A percentile compares a stretch with the other conserved stretches of the same genome.
Conservation (phyloP, 2,888 invertebrate species). For the Andrena marginata region DNA sequence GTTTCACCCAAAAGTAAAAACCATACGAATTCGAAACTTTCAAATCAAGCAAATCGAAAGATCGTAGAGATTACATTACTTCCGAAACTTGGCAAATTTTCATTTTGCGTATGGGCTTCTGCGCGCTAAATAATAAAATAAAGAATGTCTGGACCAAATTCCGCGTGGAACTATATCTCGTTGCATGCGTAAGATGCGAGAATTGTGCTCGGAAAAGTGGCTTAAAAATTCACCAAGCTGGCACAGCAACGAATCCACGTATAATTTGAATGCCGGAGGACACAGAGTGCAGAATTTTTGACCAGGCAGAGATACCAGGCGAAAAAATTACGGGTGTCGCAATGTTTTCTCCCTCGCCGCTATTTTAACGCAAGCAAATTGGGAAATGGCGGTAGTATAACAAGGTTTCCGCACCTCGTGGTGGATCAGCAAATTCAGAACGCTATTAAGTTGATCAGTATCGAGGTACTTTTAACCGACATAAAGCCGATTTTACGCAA, state of each 20-base stretch:
- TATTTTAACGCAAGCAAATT: slow-evolving; percentile 54
- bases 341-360: slow-evolving; percentile 9
- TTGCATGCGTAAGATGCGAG: background rate
- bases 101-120: too few species aligned
- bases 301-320: slow-evolving; percentile 7
- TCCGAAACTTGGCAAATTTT: too few species aligned
- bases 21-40: too few species aligned
- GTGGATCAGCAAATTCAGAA: slow-evolving; percentile 37
- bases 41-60: too few species aligned
- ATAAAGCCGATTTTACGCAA: background rate
- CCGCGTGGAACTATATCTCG: background rate
- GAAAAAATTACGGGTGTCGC: slow-evolving; percentile 34
- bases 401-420: slow-evolving; percentile 31
- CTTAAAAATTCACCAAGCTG: background rate
- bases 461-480: slow-evolving; percentile 45
- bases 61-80: too few species aligned
- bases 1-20: too few species aligned
- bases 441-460: slow-evolving; percentile 43
- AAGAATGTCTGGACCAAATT: too few species aligned
- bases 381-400: slow-evolving; percentile 48
- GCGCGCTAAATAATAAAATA: too few species aligned
- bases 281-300: slow-evolving; percentile 38
- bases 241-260: background rate
- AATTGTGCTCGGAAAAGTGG: background rate
- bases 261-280: background rate